Evolutionary conservation across 2,797 vertebrate genomes (phyloP), one percentile per base, ranked within the genome.

Genomic region (Masticophis lateralis): DNA sequence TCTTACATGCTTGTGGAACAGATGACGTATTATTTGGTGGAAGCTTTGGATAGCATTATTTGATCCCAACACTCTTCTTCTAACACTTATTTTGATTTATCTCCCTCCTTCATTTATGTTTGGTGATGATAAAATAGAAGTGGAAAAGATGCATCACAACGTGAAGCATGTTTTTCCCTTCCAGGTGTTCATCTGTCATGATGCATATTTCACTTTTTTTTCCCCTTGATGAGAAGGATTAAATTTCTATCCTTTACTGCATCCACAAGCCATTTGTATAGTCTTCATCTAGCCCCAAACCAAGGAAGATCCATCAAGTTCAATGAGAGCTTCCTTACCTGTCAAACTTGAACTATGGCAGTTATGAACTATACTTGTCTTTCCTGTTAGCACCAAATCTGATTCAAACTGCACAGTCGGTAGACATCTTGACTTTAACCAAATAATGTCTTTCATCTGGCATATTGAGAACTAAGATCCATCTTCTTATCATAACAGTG

Each of bases 111-210:
- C 92, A 13, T 92, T 91, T 59, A 9, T 91, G 94, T 95, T 95
- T 92, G 94, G 91, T 1, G 20, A 87, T 95, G 90, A 94, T 92
- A 95, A 79, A 55, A 0, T 86, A 79, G 91, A 93, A 90, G 91
- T 92, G 1, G 1, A 88, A 92, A 55, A 47, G 63, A 91, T 88
- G 79, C 88, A 95, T 94, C 95, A 93, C 53, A 88, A 95, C 93
- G 60, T 93, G 92, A 96, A 95, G 96, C 95, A 97, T 96, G 95
- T 8, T 86, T 90, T 47, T 89, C 27, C 92, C 95, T 95, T 94
- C 88, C 92, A 91, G 96, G 92, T 94, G 93, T 83, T 96, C 94
- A 95, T 94, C 95, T 97, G 95, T 96, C 92, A 74, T 92, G 5
- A 60, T 94, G 93, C 60, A 90, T 95, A 90, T 94, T 97, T 95